Base-by-base conservation (phyloP, 2,797 vertebrate genomes). In the Amniataba percoides region DNA sequence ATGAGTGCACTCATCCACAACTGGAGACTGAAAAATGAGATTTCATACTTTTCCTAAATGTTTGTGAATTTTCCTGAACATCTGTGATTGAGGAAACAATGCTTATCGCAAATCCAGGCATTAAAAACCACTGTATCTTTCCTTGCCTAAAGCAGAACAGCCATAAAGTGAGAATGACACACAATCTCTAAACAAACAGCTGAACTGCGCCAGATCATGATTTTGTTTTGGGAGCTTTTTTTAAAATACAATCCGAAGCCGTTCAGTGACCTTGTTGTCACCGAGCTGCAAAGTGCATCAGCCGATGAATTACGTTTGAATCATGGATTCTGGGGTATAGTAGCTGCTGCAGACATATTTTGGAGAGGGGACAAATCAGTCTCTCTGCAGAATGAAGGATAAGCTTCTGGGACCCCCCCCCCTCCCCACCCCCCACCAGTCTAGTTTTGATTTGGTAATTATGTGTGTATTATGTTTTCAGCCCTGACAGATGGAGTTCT, bases 401-500 rank as follows among this genome's bases (percentile, higher is more conserved):
- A 88, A 81, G 78, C 65, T 77, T 55, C 19, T 77, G 76, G 76
- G 82, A 84, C 79, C 18, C 15, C 21, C 10, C 69, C 3, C 77
- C 49, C 6, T 7, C 34, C 34, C 10, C 69, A 31, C 77, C 49
- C 6, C 34, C 34, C 34, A n/a, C 7, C 7, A 56, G 67, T 86
- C 81, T 76, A 75, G 77, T 79, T 91, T 84, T 85, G 83, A 91
- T 91, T 90, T 81, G 66, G 66, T 92, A 77, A 90, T 93, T 88
- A 86, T 80, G 63, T 86, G 59, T 79, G 75, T 34, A 83, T 83
- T 88, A 71, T 68, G 65, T 86, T 88, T 87, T 81, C 85, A 77
- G 72, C 76, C 63, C 62, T 88, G 87, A 91, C 83, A 84, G 90
- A 91, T 89, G 79, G 78, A 76, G 62, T 84, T 81, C 27, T 80